A percentile compares a stretch with the other conserved stretches of the same genome.
Evolutionary conservation across 92 coral and sea anemone genomes (phyloP).

Genomic region (Meandrina meandrites): DNA sequence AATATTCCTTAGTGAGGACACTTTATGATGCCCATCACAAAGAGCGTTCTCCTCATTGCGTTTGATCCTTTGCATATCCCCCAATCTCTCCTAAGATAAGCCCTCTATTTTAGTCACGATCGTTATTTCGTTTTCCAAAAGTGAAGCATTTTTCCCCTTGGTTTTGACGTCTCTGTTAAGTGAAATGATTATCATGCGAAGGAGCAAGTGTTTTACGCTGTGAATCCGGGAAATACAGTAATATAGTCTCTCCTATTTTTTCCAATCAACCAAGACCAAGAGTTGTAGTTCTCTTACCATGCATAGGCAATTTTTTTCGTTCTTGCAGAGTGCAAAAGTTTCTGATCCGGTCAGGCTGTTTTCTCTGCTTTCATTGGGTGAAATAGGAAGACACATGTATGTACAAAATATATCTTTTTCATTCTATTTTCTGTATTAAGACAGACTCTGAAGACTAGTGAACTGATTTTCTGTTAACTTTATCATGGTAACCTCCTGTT

Average conservation of each 20-base stretch:
- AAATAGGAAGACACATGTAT: conserved; percentile 95
- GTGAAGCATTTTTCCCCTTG: no score
- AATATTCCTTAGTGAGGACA: no score
- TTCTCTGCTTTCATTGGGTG: conserved; percentile 95
- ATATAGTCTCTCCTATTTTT: no score
- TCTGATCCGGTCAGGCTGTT: conserved; percentile 88
- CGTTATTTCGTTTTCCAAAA: no score
- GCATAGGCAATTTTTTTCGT: not conserved
- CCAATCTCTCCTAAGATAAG: no score
- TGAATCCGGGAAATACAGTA: not conserved
- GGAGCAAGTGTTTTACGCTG: not conserved
- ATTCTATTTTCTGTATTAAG: not conserved
- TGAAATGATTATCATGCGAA: no score
- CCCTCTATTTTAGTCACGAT: no score
- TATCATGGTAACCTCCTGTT: not conserved
- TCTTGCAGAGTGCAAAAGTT: conserved; percentile 72
- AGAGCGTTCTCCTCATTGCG: no score
- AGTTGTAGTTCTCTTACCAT: not conserved
- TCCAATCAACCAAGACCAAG: not conserved
- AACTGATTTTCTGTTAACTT: no score
- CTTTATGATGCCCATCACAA: no score
- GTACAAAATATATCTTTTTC: not conserved
- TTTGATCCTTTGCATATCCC: no score
- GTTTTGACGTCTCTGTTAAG: no score
- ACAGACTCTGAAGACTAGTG: not conserved